Percentiles rank a stretch among this genome's conserved stretches.
Evolutionary conservation across 2,888 invertebrate genomes (phyloP).

Genomic region (Acleris literana): DNA sequence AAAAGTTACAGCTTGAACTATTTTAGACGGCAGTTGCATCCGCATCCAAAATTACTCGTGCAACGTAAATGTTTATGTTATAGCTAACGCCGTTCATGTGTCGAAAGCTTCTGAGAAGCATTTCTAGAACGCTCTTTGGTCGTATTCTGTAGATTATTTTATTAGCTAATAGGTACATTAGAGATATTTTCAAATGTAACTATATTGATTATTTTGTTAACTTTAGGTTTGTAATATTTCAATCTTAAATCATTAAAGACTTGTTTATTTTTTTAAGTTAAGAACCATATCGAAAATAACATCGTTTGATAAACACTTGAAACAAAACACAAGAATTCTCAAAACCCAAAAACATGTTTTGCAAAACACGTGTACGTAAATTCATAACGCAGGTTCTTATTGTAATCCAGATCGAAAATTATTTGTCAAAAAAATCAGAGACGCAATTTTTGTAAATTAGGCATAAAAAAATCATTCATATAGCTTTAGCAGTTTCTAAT

Average conservation of each 20-base stretch:
- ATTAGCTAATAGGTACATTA: neutral
- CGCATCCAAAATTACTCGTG: conserved; percentile 66
- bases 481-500: too few relatives aligned
- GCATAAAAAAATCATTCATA: too few relatives aligned
- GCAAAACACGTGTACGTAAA: neutral
- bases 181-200: too few relatives aligned
- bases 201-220: too few relatives aligned
- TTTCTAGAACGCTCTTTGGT: conserved; percentile 41
- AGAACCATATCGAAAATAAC: conserved; percentile 6
- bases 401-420: too few relatives aligned
- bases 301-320: conserved; percentile 3
- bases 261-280: neutral
- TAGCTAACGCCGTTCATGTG: conserved; percentile 52
- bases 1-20: conserved; percentile 54
- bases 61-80: conserved; percentile 75
- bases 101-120: conserved; percentile 68
- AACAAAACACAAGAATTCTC: conserved; percentile 4
- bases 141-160: conserved; percentile 27
- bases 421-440: too few relatives aligned
- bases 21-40: conserved; percentile 66
- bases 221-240: too few relatives aligned
- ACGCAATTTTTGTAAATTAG: too few relatives aligned
- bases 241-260: too few relatives aligned
- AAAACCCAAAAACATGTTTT: neutral
- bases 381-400: too few relatives aligned